Evolutionary conservation across 2,888 invertebrate genomes (phyloP).

Genomic region (Imbricaverruca yamaguchii): DNA sequence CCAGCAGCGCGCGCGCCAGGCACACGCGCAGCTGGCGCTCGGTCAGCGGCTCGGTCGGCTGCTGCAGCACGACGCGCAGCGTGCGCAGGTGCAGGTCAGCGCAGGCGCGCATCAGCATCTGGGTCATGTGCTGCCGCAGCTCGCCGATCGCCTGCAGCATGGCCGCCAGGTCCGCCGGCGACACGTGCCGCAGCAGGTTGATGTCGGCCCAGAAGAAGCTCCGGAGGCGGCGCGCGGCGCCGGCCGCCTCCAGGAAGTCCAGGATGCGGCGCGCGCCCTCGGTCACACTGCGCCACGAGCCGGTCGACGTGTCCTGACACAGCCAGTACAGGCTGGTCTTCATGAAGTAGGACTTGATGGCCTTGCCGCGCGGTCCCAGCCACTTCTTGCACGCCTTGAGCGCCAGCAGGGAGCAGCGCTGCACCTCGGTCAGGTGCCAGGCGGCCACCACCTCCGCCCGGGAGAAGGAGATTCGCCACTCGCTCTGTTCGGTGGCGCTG

Average conservation of each 20-base stretch:
- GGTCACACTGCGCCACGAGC: neutral
- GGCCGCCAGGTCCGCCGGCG: neutral
- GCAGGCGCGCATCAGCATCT: neutral
- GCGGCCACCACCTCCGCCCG: neutral
- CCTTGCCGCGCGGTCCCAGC: neutral
- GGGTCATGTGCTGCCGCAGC: neutral
- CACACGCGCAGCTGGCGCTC: conserved; percentile 34
- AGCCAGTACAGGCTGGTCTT: neutral
- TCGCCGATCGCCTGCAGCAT: neutral
- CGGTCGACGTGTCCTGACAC: neutral
- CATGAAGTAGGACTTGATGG: neutral
- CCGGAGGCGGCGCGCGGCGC: neutral
- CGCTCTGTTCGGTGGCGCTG: neutral
- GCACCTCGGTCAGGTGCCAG: neutral
- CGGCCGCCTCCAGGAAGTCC: neutral
- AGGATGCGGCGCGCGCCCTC: neutral
- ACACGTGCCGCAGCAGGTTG: neutral
- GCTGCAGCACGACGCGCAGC: neutral
- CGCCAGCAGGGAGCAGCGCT: neutral
- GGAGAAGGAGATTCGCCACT: neutral
- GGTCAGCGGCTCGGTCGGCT: neutral
- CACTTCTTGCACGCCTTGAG: neutral
- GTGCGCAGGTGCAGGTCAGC: neutral
- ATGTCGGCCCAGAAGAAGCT: conserved; percentile 9
- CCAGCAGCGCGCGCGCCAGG: conserved; percentile 47